Evolutionary conservation across 2,113 vertebrate species (phyloP).

Genomic region (Mesocricetus auratus): DNA sequence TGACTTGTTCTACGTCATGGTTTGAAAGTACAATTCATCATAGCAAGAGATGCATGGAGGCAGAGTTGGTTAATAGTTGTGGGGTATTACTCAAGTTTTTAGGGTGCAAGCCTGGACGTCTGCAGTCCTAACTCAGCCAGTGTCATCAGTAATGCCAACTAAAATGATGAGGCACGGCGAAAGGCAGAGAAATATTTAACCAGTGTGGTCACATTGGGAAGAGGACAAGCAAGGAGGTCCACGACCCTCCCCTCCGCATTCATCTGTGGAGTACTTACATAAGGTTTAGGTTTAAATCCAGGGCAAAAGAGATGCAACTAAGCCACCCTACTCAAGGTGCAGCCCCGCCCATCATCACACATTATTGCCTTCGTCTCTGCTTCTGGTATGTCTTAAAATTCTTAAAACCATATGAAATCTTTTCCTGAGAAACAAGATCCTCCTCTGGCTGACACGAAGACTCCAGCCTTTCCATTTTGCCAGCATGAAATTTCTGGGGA

Average conservation of each 20-base stretch:
- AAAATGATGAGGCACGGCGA: background rate
- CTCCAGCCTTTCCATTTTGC: background rate
- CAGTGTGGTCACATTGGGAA: background rate
- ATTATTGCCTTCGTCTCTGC: too few species aligned
- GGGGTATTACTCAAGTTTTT: background rate
- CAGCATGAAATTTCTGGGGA: background rate
- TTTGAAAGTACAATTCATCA: background rate
- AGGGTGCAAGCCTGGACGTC: too few species aligned
- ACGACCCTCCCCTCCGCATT: background rate
- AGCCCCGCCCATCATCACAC: background rate
- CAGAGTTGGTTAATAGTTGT: background rate
- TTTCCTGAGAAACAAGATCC: background rate
- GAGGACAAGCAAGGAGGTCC: background rate
- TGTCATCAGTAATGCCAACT: background rate
- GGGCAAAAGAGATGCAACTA: background rate
- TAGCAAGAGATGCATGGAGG: background rate
- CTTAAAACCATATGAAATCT: background rate
- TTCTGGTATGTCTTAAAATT: background rate
- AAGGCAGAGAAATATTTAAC: background rate
- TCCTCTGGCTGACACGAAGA: background rate
- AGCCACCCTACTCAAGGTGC: background rate
- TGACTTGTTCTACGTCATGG: background rate
- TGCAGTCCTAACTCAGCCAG: background rate
- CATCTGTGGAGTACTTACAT: background rate
- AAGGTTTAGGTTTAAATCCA: background rate